These are phyloP conservation scores for Empidonax alnorum DNA, from an alignment of 2,113 vertebrate species.

Conservation along the genomic window DNA sequence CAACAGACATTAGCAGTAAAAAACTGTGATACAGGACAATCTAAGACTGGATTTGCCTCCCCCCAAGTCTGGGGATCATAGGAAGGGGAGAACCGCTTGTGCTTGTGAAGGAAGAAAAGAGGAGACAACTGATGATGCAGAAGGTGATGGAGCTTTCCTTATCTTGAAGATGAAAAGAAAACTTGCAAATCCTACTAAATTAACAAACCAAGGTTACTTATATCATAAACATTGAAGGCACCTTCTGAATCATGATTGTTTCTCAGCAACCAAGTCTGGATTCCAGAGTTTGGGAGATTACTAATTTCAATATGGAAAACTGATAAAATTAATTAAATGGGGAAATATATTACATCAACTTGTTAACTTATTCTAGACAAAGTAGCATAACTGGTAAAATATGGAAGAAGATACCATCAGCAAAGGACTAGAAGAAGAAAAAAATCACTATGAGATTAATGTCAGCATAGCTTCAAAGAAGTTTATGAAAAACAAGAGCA, in stretches of 20 bases:
- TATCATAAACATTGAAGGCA: neutral
- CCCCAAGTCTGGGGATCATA: neutral
- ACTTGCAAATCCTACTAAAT: neutral
- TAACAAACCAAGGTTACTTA: neutral
- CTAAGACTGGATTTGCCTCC: neutral
- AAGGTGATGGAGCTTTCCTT: neutral
- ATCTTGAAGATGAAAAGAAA: neutral
- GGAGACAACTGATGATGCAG: neutral
- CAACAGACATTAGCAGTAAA: neutral
- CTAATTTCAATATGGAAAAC: neutral
- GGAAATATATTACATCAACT: neutral
- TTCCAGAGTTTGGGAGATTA: neutral
- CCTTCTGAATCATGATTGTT: neutral
- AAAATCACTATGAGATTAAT: neutral
- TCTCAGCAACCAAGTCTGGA: neutral
- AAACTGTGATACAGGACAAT: neutral
- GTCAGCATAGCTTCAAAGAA: neutral
- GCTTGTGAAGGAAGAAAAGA: neutral
- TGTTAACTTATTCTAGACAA: neutral
- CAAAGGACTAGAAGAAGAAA: neutral
- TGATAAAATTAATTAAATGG: rapidly evolving
- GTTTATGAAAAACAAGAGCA: neutral
- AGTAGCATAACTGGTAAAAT: neutral
- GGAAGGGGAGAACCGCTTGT: neutral
- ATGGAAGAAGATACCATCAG: neutral